Evolutionary conservation across 2,797 vertebrate genomes (phyloP).

Genomic region (Capromys pilorides): DNA sequence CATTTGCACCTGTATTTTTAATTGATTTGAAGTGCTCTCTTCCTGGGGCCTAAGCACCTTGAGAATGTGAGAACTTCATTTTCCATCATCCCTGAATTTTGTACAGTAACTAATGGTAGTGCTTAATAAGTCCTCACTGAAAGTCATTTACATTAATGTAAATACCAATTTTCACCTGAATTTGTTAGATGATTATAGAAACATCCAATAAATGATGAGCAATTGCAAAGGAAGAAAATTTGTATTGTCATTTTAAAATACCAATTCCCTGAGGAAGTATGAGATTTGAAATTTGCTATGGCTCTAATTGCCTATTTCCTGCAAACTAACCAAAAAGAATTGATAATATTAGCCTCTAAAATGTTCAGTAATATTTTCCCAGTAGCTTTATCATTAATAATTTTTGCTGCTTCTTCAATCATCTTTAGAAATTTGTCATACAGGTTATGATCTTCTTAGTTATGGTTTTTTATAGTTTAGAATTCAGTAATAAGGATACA

Average conservation of each 20-base stretch:
- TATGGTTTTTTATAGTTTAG: constrained; percentile 6
- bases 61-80: constrained; percentile 25
- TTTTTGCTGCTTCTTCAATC: constrained; percentile 33
- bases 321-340: neutral
- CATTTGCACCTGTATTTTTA: constrained; percentile 9
- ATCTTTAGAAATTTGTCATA: constrained; percentile 37
- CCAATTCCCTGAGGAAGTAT: constrained; percentile 38
- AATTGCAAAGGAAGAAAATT: constrained; percentile 44
- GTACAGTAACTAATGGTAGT: neutral
- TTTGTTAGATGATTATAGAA: constrained; percentile 7
- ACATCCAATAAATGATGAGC: constrained; percentile 47
- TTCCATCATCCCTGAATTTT: constrained; percentile 25
- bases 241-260: constrained; percentile 39
- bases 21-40: neutral
- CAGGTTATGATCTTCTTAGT: neutral
- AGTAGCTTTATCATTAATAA: constrained; percentile 13
- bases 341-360: neutral
- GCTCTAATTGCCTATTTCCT: constrained; percentile 18
- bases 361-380: neutral
- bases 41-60: neutral
- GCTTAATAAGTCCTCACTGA: constrained; percentile 41
- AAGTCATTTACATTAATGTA: constrained; percentile 33
- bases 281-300: neutral
- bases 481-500: neutral
- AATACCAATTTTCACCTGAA: neutral